A percentile compares a stretch with the other conserved stretches of the same genome.
Conservation (phyloP, 2,888 invertebrate genomes). For the Ephialtes manifestator region DNA sequence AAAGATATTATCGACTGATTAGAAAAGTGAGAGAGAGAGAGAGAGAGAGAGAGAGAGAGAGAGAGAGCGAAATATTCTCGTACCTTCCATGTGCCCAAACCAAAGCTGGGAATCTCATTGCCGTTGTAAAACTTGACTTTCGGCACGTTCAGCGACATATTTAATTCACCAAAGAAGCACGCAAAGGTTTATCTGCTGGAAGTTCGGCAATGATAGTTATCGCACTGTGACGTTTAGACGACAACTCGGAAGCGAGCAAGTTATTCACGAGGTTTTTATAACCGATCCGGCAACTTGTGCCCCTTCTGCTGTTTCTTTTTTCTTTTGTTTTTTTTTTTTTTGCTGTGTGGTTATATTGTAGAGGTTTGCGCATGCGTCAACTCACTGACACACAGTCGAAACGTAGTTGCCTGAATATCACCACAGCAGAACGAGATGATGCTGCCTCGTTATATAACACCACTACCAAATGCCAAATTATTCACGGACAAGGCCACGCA, state of each 20-base stretch:
- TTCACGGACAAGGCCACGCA: conserved; percentile 35
- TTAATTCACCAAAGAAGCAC: not conserved
- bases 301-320: conserved; percentile 5
- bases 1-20: not conserved
- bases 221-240: conserved; percentile 19
- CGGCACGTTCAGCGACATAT: conserved; percentile 81
- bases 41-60: no score
- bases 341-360: not conserved
- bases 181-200: not conserved
- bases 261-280: conserved; percentile 61
- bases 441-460: conserved; percentile 25
- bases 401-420: not conserved
- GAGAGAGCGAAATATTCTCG: not conserved
- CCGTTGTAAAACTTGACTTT: conserved; percentile 86
- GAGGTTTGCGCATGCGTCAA: conserved; percentile 51
- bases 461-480: not conserved
- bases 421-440: not conserved
- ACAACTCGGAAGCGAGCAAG: conserved; percentile 32
- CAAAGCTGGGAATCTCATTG: conserved; percentile 86
- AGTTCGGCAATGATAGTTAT: not conserved
- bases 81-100: conserved; percentile 88
- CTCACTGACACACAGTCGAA: not conserved
- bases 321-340: no score
- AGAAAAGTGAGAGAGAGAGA: not conserved
- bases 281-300: conserved; percentile 39